Evolutionary conservation across 2,797 vertebrate species (phyloP).

Genomic region (Podarcis siculus): DNA sequence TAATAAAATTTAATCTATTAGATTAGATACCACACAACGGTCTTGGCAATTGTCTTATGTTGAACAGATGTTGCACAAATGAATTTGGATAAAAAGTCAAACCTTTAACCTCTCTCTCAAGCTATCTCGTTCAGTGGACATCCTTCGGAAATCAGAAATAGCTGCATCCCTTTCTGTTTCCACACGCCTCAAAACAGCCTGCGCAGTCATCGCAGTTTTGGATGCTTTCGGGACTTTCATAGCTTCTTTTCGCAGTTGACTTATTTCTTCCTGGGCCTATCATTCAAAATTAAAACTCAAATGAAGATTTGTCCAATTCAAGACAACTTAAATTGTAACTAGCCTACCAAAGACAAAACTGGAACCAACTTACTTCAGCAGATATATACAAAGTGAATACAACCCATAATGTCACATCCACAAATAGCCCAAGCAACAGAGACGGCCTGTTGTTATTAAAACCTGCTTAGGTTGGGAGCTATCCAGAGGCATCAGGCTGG

Average conservation of each 20-base stretch:
- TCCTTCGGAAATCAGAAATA: constrained; percentile 77
- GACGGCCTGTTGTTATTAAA: background rate
- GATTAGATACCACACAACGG: constrained; percentile 8
- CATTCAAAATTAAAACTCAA: constrained; percentile 36
- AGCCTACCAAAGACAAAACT: background rate
- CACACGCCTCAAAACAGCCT: constrained; percentile 76
- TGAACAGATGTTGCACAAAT: background rate
- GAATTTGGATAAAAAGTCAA: constrained; percentile 16
- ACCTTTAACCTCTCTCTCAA: constrained; percentile 84
- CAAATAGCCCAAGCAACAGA: background rate
- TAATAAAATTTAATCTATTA: constrained; percentile 3
- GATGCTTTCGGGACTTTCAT: constrained; percentile 73
- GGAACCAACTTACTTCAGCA: no score
- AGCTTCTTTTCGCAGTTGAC: constrained; percentile 75
- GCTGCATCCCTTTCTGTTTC: constrained; percentile 80
- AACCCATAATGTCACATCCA: no score
- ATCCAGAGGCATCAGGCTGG: no score
- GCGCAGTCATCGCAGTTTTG: constrained; percentile 70
- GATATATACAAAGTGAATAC: background rate
- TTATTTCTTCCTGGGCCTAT: constrained; percentile 83
- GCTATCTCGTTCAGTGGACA: constrained; percentile 82
- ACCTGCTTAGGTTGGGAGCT: no score
- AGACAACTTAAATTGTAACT: background rate
- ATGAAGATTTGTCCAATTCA: background rate
- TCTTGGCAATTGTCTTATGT: constrained; percentile 20